Conservation (phyloP, 2,888 invertebrate genomes). For the Polymixis lichenea region DNA sequence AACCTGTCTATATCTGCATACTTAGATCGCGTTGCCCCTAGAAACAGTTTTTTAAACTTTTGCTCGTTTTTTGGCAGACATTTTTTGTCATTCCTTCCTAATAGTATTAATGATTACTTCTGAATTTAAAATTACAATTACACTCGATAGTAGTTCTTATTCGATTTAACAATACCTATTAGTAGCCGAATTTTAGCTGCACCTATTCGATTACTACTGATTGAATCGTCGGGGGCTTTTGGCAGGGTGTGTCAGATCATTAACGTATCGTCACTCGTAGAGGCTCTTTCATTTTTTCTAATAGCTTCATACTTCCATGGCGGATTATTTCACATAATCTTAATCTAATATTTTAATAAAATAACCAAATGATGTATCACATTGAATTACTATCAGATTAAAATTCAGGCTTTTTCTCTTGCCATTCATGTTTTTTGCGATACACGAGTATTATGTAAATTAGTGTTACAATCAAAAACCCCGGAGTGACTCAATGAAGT, state of each 20-base stretch:
- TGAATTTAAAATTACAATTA: background rate
- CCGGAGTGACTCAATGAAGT: slow-evolving; percentile 15
- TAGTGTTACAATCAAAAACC: background rate
- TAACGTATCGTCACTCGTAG: background rate
- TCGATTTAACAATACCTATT: background rate
- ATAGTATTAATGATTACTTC: background rate
- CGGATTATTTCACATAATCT: background rate
- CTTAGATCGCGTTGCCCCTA: background rate
- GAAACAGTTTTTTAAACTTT: background rate
- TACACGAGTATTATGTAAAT: background rate
- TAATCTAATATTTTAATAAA: background rate
- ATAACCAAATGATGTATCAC: background rate
- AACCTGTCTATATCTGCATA: background rate
- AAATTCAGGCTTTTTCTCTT: slow-evolving; percentile 1
- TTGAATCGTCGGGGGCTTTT: background rate
- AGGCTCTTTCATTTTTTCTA: background rate
- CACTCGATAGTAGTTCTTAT: too few relatives aligned
- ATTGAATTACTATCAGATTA: background rate
- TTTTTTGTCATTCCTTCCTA: too few relatives aligned
- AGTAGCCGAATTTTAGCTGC: background rate
- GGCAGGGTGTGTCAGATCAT: background rate
- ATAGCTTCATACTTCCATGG: background rate
- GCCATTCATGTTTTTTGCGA: slow-evolving; percentile 12
- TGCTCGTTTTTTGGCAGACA: background rate
- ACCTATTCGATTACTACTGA: background rate